Percentiles rank a stretch among this genome's conserved stretches.
phyloP scores from a whole-genome alignment of 2,888 invertebrate genomes.

The Ophion costatus region DNA sequence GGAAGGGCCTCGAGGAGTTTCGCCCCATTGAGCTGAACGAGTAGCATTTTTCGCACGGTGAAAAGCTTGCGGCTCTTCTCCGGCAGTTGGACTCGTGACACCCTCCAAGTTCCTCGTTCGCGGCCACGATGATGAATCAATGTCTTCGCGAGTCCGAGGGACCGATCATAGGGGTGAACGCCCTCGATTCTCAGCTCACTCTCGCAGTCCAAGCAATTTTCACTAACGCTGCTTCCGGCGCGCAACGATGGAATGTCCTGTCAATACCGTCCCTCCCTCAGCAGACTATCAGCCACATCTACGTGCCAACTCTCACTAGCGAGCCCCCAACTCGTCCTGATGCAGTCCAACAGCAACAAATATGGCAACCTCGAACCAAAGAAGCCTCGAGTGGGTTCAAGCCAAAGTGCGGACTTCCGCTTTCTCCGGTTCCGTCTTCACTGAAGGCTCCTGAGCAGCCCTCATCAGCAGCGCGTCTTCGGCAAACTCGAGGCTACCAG shows the following conservation, averaged over 20 bases:
- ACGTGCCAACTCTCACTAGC: neutral
- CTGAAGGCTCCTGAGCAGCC: neutral
- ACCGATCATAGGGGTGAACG: conserved; percentile 38
- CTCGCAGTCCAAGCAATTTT: neutral
- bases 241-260: neutral
- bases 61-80: conserved; percentile 55
- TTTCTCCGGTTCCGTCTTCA: neutral
- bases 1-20: conserved; percentile 58
- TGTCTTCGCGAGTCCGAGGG: neutral
- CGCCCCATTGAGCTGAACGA: conserved; percentile 54
- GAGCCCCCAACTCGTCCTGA: neutral
- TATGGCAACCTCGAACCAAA: neutral
- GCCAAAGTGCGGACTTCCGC: neutral
- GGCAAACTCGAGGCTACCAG: neutral
- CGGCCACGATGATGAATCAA: conserved; percentile 40
- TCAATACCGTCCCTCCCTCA: neutral
- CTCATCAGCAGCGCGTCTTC: neutral
- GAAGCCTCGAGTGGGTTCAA: neutral
- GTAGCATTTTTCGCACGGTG: conserved; percentile 62
- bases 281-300: neutral
- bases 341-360: neutral
- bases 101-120: conserved; percentile 49
- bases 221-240: neutral
- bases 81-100: conserved; percentile 51
- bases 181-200: neutral